Evolutionary conservation across 2,888 invertebrate genomes (phyloP).

Genomic region (Sinohyriopsis cumingii): DNA sequence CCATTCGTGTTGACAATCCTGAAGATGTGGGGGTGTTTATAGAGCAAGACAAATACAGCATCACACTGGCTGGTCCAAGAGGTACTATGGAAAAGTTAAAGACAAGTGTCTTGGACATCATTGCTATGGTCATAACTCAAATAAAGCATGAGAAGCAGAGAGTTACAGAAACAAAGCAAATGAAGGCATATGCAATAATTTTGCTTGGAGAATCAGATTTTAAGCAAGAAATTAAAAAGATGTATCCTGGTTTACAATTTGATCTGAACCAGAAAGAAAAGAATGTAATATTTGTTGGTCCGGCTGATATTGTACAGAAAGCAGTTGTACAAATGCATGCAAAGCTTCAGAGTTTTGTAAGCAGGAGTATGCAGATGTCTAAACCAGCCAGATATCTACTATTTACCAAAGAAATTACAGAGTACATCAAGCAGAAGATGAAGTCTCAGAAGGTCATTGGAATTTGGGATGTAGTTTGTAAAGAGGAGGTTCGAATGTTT

Average conservation of each 20-base stretch:
- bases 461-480: constrained; percentile 19
- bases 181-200: constrained; percentile 6
- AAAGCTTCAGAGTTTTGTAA: too few species aligned
- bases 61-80: constrained; percentile 18
- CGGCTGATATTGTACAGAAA: background rate
- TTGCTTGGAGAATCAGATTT: constrained; percentile 1
- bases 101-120: background rate
- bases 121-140: constrained; percentile 7
- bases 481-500: constrained; percentile 14
- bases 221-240: too few species aligned
- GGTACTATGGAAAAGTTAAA: background rate
- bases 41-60: constrained; percentile 5
- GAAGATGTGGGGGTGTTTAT: constrained; percentile 18
- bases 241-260: too few species aligned
- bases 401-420: too few species aligned
- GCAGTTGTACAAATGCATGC: background rate
- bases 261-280: too few species aligned
- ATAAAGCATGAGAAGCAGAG: constrained; percentile 4
- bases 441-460: constrained; percentile 10
- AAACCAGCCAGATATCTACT: too few species aligned
- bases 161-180: constrained; percentile 15
- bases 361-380: too few species aligned
- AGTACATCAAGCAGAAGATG: constrained; percentile 9
- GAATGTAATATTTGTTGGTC: background rate
- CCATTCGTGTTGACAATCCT: constrained; percentile 13